Base-by-base conservation (phyloP, 2,888 invertebrate genomes). In the Amorpha juglandis region DNA sequence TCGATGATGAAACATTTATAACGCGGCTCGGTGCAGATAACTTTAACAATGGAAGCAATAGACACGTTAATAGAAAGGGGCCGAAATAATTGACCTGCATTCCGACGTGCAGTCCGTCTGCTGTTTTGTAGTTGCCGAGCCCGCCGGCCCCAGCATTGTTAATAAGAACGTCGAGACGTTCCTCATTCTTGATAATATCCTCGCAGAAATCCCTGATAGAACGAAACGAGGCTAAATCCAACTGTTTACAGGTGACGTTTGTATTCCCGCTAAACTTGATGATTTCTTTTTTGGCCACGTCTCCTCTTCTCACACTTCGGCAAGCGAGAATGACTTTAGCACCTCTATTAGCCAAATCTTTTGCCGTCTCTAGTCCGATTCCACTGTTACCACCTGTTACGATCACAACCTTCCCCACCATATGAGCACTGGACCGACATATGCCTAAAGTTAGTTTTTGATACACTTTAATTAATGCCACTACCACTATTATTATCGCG, bases 81-180 rank as follows among this genome's bases (percentile, higher is more conserved):
- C 95, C 96, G 78, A 95, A 95, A 83, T 96, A 95, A 82, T 97
- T 97, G 63, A 95, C 94, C 78, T 96, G 96, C 94, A 96, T 95
- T 67, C 95, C 95, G n/a, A 93, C 81, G 74, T 96, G 95, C 67
- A 96, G 88, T 4, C 95, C 95, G 77, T 96, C 96, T 74, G 94
- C 91, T 3, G 96, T 95, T 74, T 90, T 93, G 71, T 88, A 85
- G 75, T 91, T 90, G 16, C 91, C 90, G 58, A 90, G 81, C 11
- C 91, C 92, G 27, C 88, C 91, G 12, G 93, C 88, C 11, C 94
- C 95, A 6, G 95, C 95, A 79, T 95, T 95, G 82, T 95, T 95
- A 74, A 95, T 89, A 65, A 95, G 88, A 16, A 95, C 92, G 76
- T 95, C 94, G 62, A 95, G 82, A 33, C 89, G 87, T 69, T 86